Evolutionary conservation across 2,888 invertebrate species (phyloP), one percentile per base, ranked within the genome.

Genomic region (Cerastis leucographa): DNA sequence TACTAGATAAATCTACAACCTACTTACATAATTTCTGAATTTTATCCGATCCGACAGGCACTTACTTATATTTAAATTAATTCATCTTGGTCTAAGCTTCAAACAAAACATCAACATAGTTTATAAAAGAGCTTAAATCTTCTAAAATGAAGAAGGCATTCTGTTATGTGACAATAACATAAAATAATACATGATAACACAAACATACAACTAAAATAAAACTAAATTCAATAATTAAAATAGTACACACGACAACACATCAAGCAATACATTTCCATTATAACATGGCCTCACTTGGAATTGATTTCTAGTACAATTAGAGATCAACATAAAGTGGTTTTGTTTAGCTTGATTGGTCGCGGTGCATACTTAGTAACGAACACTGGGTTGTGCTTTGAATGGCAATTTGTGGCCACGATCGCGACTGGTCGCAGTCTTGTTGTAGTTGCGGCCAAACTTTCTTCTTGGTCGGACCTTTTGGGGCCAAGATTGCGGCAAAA

Each of bases 181-280:
- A 46, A 54, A 83, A 67, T 67, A 62, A 83, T 29, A 67, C 78
- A 66, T 83, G 83, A 79, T 83, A 62, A 59, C 17, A 46, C 25
- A 79, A 71, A 80, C 19, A 82, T 76, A 46, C 25, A 81, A 74
- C 1, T 19, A 61, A 74, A 59, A 59, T 4, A 74, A 64, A 64
- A 64, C 42, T 2, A 17, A 42, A 44, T 29, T 22, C 19, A 40
- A 79, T 79, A 76, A 54, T 22, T 51, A 44, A 44, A 25, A 61
- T 17, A 19, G 51, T n/a, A 22, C 8, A 35, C 35, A 35, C 35
- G 35, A 35, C 3, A 35, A 35, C 35, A 35, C 35, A 35, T 3
- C 35, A 35, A 35, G 35, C 35, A 35, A 35, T 35, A 35, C 35
- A 35, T 35, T 35, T 35, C 35, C 1, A 35, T 1, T 35, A 35